Evolutionary conservation across 1,140 invertebrate genomes (phyloP).

Genomic region (Cotesia chilonis): DNA sequence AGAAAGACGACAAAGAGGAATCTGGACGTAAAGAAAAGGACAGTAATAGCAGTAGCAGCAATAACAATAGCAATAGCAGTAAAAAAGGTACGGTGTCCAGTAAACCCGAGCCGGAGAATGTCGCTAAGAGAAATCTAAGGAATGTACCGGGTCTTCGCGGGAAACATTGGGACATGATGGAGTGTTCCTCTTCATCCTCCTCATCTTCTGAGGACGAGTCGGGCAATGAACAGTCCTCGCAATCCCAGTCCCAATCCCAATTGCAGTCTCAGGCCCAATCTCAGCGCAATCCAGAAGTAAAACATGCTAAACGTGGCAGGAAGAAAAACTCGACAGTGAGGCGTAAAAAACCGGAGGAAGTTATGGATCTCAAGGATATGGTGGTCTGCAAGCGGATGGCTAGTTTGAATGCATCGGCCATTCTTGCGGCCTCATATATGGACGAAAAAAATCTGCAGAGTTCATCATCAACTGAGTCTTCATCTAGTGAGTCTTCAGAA

Average conservation of each 20-base stretch:
- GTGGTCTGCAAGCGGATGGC: slow-evolving; percentile 91
- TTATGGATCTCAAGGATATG: slow-evolving; percentile 87
- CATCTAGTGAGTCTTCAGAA: slow-evolving; percentile 62
- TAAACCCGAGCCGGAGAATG: slow-evolving; percentile 14
- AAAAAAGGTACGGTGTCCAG: too few species aligned
- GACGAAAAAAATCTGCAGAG: slow-evolving; percentile 74
- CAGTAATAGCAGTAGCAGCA: slow-evolving; percentile 48
- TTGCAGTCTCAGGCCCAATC: too few species aligned
- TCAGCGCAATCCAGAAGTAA: slow-evolving; percentile 45
- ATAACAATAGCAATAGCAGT: neutral
- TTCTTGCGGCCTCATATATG: slow-evolving; percentile 87
- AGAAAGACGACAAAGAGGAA: slow-evolving; percentile 43
- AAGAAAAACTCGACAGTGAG: slow-evolving; percentile 60
- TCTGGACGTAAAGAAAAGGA: slow-evolving; percentile 50
- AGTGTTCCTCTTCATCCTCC: slow-evolving; percentile 67
- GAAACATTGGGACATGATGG: slow-evolving; percentile 84
- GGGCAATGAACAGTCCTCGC: slow-evolving; percentile 53
- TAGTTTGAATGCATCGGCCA: slow-evolving; percentile 90
- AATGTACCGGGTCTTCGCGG: slow-evolving; percentile 78
- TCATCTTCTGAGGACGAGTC: slow-evolving; percentile 61
- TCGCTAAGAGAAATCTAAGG: slow-evolving; percentile 70
- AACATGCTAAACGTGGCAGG: slow-evolving; percentile 53
- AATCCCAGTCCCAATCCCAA: neutral
- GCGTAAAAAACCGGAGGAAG: slow-evolving; percentile 72
- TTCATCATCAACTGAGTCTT: slow-evolving; percentile 65